These are phyloP conservation scores for Corbicula japonica DNA, from an alignment of 2,888 invertebrate species.

Conservation along the genomic window DNA sequence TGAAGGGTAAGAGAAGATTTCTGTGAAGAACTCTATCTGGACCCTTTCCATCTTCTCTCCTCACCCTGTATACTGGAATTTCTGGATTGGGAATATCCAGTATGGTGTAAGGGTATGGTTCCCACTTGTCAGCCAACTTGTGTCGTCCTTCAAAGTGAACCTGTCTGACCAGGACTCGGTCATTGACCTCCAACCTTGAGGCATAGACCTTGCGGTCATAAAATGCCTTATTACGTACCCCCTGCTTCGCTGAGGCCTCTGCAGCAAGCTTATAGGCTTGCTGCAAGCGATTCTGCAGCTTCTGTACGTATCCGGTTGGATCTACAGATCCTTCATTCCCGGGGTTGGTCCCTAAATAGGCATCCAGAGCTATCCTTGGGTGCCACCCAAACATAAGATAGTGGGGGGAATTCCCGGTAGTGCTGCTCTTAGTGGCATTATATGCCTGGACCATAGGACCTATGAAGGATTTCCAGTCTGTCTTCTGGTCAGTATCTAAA, in stretches of 20 bases:
- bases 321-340: neutral
- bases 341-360: slow-evolving; percentile 22
- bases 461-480: slow-evolving; percentile 17
- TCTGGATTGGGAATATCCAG: neutral
- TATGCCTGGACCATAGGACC: too few relatives aligned
- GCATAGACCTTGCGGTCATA: slow-evolving; percentile 30
- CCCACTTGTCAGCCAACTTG: slow-evolving; percentile 38
- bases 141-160: slow-evolving; percentile 4
- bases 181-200: slow-evolving; percentile 12
- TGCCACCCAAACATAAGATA: slow-evolving; percentile 35
- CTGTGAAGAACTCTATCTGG: neutral
- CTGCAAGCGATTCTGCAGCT: slow-evolving; percentile 8
- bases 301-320: slow-evolving; percentile 6
- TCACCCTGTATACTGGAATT: neutral
- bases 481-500: neutral
- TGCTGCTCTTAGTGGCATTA: too few relatives aligned
- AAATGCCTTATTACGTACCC: slow-evolving; percentile 3
- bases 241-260: neutral
- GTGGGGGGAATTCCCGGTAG: too few relatives aligned
- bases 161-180: slow-evolving; percentile 17
- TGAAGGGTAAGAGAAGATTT: neutral
- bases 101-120: neutral
- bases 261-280: slow-evolving; percentile 31
- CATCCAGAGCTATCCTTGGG: slow-evolving; percentile 50
- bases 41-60: neutral